phyloP scores from a whole-genome alignment of 2,113 vertebrate species.

The Apodemus sylvaticus region DNA sequence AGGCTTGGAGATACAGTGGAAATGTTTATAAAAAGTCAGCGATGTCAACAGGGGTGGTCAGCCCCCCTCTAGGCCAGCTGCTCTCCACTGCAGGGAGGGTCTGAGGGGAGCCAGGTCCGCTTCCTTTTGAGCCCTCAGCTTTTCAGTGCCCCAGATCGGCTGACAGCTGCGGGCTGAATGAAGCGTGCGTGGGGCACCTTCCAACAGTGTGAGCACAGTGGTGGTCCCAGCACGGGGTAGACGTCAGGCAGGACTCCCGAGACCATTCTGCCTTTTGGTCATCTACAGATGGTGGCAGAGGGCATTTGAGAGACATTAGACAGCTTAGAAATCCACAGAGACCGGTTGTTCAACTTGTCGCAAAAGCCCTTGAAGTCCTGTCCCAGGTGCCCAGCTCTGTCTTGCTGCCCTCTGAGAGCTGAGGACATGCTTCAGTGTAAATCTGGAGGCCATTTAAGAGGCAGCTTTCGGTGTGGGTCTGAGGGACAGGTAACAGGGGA shows the following conservation, averaged over 20 bases:
- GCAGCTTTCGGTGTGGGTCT: background rate
- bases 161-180: background rate
- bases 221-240: background rate
- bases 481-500: background rate
- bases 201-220: fast-evolving
- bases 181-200: background rate
- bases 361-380: background rate
- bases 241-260: background rate
- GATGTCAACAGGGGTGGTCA: fast-evolving
- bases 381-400: background rate
- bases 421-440: background rate
- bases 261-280: background rate
- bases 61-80: background rate
- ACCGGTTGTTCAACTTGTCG: background rate
- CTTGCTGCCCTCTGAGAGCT: background rate
- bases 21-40: background rate
- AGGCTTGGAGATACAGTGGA: fast-evolving
- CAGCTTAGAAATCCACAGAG: background rate
- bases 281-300: background rate
- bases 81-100: background rate
- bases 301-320: background rate
- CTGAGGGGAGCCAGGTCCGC: background rate
- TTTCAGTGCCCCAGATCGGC: background rate
- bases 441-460: background rate
- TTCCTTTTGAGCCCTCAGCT: too few species aligned